Percentiles rank a stretch among this genome's conserved stretches.
Conservation (phyloP, 2,888 invertebrate genomes). For the Muscina levida region DNA sequence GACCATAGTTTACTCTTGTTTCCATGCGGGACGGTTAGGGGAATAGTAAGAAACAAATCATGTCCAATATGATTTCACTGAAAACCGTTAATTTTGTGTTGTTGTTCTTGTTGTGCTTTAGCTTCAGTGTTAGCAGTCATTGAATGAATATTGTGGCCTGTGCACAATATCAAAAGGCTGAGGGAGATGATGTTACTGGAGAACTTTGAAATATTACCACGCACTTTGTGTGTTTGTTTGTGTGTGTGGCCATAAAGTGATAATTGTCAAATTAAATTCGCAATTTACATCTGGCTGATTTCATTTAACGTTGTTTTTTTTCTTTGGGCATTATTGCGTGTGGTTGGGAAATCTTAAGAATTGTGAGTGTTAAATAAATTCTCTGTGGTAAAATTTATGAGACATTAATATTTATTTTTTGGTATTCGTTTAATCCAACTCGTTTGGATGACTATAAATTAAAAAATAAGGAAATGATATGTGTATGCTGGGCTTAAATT, state of each 20-base stretch:
- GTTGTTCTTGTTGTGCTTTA: slow-evolving; percentile 1
- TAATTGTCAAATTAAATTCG: slow-evolving; percentile 13
- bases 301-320: no score
- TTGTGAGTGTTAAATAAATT: no score
- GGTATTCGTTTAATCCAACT: no score
- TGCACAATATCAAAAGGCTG: not conserved
- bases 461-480: no score
- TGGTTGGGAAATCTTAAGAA: no score
- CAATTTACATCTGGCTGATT: slow-evolving; percentile 15
- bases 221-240: not conserved
- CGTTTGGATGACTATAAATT: no score
- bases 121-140: no score
- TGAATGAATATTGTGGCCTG: no score
- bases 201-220: not conserved
- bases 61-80: slow-evolving; percentile 37
- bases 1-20: slow-evolving; percentile 16
- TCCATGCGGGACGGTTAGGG: not conserved
- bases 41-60: slow-evolving; percentile 29
- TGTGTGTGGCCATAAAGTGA: slow-evolving; percentile 4
- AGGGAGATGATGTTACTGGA: not conserved
- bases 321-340: no score
- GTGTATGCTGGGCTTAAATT: no score
- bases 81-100: slow-evolving; percentile 13
- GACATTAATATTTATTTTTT: no score
- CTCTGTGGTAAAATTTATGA: no score